These are phyloP conservation scores for Theretra japonica DNA, from an alignment of 2,888 invertebrate species.

Conservation along the genomic window DNA sequence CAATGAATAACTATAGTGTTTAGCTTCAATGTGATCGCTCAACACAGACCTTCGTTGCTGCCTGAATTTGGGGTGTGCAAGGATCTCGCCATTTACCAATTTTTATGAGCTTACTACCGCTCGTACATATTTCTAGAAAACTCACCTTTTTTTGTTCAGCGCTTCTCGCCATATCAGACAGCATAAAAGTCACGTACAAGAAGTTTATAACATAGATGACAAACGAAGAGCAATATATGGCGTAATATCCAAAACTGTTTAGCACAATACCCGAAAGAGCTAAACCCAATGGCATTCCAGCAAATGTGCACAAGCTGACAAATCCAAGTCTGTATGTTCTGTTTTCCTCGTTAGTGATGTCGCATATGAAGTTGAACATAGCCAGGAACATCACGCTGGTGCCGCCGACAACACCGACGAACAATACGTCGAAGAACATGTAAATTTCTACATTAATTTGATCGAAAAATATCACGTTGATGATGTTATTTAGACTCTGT, in stretches of 20 bases:
- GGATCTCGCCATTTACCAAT: too few relatives aligned
- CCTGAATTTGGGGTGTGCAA: too few relatives aligned
- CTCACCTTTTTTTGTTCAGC: slow-evolving; percentile 75
- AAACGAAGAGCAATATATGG: slow-evolving; percentile 16
- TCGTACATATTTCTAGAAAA: background rate
- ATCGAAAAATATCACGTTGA: slow-evolving; percentile 65
- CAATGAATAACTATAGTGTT: too few relatives aligned
- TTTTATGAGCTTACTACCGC: too few relatives aligned
- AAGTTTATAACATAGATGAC: slow-evolving; percentile 19
- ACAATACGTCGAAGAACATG: slow-evolving; percentile 23
- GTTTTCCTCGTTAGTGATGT: slow-evolving; percentile 48
- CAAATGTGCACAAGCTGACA: slow-evolving; percentile 39
- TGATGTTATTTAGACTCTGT: slow-evolving; percentile 49
- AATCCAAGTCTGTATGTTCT: slow-evolving; percentile 79
- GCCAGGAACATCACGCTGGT: slow-evolving; percentile 55
- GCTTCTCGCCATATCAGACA: slow-evolving; percentile 65
- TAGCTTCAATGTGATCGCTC: too few relatives aligned
- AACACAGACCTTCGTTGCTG: too few relatives aligned
- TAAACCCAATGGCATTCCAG: slow-evolving; percentile 43
- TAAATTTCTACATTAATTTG: slow-evolving; percentile 57
- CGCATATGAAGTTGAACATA: background rate
- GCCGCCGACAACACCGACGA: slow-evolving; percentile 78
- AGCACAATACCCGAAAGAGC: slow-evolving; percentile 41
- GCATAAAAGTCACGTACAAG: slow-evolving; percentile 27
- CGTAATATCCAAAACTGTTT: slow-evolving; percentile 52